A percentile compares a stretch with the other conserved stretches of the same genome.
Conservation (phyloP, 2,888 invertebrate species). For the Sericinus montela region DNA sequence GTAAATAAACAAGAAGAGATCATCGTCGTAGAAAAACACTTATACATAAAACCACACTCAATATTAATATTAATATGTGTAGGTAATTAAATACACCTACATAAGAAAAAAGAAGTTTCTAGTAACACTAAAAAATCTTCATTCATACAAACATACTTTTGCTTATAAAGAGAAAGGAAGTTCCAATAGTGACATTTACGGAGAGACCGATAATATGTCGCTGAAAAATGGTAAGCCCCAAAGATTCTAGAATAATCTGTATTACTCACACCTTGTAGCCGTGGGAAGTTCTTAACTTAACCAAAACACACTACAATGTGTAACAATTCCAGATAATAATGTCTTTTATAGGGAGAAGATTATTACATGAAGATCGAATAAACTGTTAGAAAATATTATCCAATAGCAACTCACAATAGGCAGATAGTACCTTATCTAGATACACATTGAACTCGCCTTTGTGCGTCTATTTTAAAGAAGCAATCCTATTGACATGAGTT, state of each 20-base stretch:
- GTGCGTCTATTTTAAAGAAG: constrained; percentile 47
- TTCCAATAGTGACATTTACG: constrained; percentile 32
- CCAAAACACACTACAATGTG: background rate
- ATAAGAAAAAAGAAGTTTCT: constrained; percentile 43
- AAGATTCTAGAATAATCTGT: background rate
- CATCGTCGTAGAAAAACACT: constrained; percentile 47
- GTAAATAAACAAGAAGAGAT: constrained; percentile 72
- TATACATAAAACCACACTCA: constrained; percentile 61
- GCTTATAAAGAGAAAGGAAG: constrained; percentile 37
- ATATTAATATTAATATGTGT: constrained; percentile 45
- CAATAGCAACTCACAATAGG: constrained; percentile 56
- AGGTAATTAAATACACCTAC: constrained; percentile 46
- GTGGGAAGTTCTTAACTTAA: background rate
- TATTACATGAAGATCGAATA: constrained; percentile 26
- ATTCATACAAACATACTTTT: constrained; percentile 59
- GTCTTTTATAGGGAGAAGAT: background rate
- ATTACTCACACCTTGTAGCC: background rate
- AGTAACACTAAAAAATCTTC: constrained; percentile 45
- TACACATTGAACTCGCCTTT: constrained; percentile 47
- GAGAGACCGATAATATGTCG: constrained; percentile 15
- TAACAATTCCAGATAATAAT: background rate
- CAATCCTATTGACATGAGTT: constrained; percentile 34
- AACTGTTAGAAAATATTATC: constrained; percentile 56
- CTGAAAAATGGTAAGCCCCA: background rate
- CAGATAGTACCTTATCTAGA: constrained; percentile 56